A percentile compares a stretch with the other conserved stretches of the same genome.
phyloP scores from a whole-genome alignment of 2,888 invertebrate species.

The Drepanosiphum platanoidis region DNA sequence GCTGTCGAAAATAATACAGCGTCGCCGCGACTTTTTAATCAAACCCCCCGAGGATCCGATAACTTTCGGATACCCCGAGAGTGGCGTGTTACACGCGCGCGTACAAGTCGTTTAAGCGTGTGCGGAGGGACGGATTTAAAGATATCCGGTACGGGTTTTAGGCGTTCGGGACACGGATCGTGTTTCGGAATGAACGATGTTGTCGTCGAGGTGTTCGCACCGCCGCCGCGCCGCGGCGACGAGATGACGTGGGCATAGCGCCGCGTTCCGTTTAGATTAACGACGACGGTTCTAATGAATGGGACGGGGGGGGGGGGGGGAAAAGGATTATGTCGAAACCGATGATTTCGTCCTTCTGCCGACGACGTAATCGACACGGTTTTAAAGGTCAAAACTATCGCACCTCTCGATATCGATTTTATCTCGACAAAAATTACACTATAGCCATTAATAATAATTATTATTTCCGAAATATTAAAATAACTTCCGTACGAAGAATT shows the following conservation, averaged over 20 bases:
- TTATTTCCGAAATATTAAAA: too few species aligned
- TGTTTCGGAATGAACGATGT: conserved; percentile 11
- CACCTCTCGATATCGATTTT: conserved; percentile 4
- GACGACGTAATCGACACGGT: background rate
- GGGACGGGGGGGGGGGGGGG: background rate
- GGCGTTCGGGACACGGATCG: background rate
- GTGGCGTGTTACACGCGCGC: background rate
- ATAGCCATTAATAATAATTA: too few species aligned
- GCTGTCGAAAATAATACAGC: too few species aligned
- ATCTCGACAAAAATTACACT: conserved; percentile 3
- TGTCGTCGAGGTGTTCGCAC: background rate
- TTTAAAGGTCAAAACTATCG: background rate
- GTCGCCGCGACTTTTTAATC: background rate
- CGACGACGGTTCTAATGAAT: too few species aligned
- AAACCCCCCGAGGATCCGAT: background rate
- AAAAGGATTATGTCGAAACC: conserved; percentile 12
- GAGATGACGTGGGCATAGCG: too few species aligned
- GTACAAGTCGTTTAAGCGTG: background rate
- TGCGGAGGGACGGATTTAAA: too few species aligned
- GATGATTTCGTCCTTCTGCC: background rate
- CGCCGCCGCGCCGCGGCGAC: too few species aligned
- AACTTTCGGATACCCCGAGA: background rate
- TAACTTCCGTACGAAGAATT: too few species aligned
- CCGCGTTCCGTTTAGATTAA: background rate
- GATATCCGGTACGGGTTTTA: background rate